Evolutionary conservation across 2,888 invertebrate genomes (phyloP).

Genomic region (Listrodromus nycthemerus): DNA sequence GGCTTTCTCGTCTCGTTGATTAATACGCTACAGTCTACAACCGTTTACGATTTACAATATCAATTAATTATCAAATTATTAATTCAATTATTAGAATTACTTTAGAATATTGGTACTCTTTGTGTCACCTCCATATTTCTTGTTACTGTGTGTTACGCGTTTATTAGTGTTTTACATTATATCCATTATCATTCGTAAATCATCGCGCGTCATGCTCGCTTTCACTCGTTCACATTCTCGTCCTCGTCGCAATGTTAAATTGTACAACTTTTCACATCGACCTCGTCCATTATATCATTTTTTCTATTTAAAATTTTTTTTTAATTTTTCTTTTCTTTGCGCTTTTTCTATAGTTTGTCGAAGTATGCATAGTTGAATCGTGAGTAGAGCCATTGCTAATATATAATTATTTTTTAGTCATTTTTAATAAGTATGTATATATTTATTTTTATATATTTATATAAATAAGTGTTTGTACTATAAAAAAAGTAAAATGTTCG

Average conservation of each 20-base stretch:
- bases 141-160: constrained; percentile 55
- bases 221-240: constrained; percentile 57
- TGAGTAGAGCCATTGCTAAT: constrained; percentile 83
- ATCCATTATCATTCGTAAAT: constrained; percentile 55
- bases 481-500: constrained; percentile 80
- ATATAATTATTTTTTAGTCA: constrained; percentile 56
- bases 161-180: constrained; percentile 64
- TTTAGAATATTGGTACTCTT: constrained; percentile 85
- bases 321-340: constrained; percentile 48
- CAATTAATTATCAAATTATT: constrained; percentile 84
- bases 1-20: constrained; percentile 76
- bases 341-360: constrained; percentile 64
- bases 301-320: constrained; percentile 37
- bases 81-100: constrained; percentile 84
- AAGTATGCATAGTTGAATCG: constrained; percentile 82
- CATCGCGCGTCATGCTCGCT: constrained; percentile 32
- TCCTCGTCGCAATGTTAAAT: constrained; percentile 52
- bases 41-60: constrained; percentile 84
- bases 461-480: constrained; percentile 84
- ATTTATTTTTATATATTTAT: constrained; percentile 75
- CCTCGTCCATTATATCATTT: constrained; percentile 50
- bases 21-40: constrained; percentile 82
- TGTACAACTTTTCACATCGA: constrained; percentile 58
- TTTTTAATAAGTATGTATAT: constrained; percentile 67
- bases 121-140: constrained; percentile 76